Percentiles rank a stretch among this genome's conserved stretches.
phyloP scores from a whole-genome alignment of 2,797 vertebrate genomes.

The Sebastes hubbsi region DNA sequence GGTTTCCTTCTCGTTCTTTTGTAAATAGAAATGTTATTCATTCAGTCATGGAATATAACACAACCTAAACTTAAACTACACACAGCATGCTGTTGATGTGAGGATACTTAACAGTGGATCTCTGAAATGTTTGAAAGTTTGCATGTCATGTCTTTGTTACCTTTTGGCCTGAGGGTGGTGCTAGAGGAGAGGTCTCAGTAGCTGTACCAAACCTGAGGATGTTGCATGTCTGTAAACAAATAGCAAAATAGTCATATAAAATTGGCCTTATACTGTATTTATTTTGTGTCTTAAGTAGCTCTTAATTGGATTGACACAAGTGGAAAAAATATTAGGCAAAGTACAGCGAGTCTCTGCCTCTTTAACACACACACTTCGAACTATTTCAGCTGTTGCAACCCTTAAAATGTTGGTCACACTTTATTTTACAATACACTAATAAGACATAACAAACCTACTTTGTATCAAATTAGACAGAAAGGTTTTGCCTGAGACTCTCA shows the following conservation, averaged over 20 bases:
- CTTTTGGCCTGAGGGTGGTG: background rate
- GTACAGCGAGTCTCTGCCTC: no score
- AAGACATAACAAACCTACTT: no score
- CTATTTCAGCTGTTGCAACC: no score
- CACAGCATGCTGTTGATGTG: background rate
- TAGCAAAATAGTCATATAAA: background rate
- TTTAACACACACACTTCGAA: no score
- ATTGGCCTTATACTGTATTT: background rate
- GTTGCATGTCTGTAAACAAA: background rate
- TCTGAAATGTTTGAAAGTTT: background rate
- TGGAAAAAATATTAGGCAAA: background rate
- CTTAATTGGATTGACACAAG: background rate
- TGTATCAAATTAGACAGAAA: no score
- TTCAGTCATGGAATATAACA: no score
- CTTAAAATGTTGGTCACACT: no score
- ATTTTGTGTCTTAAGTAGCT: background rate
- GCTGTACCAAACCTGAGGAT: background rate
- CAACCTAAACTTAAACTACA: no score
- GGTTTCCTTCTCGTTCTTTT: background rate
- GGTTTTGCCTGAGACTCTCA: no score
- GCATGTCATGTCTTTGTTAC: background rate
- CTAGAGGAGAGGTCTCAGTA: background rate
- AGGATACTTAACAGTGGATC: no score
- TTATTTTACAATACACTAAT: no score
- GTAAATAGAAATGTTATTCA: background rate